phyloP scores from a whole-genome alignment of 64 coral and sea anemone species.

The Orbicella faveolata region DNA sequence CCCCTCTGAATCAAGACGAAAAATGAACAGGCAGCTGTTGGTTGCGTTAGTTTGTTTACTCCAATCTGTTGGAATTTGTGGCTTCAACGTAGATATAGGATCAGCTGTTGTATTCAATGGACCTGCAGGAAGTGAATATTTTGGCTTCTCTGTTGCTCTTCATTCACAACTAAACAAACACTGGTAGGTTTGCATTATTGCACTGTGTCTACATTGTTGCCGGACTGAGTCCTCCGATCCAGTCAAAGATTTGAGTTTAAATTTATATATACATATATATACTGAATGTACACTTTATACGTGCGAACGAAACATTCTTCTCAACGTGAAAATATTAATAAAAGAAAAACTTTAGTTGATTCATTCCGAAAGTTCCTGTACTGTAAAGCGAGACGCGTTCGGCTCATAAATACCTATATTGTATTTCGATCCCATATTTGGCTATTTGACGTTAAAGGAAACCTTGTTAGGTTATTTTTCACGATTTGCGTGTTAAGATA shows the following conservation, averaged over 20 bases:
- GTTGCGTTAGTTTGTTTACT: neutral
- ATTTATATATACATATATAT: too few relatives aligned
- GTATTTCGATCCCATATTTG: too few relatives aligned
- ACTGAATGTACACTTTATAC: too few relatives aligned
- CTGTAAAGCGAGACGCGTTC: neutral
- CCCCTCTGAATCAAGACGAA: neutral
- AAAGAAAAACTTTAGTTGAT: neutral
- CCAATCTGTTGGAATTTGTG: neutral
- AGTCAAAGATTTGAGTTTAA: too few relatives aligned
- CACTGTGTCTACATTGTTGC: too few relatives aligned
- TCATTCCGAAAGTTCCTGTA: neutral
- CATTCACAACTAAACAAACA: conserved; percentile 6
- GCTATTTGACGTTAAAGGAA: too few relatives aligned
- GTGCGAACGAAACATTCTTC: too few relatives aligned
- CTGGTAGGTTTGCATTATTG: conserved; percentile 35
- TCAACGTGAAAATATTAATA: neutral
- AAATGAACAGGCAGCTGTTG: neutral
- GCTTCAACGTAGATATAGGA: conserved; percentile 21
- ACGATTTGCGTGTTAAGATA: neutral
- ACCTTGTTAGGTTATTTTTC: neutral
- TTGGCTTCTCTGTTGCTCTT: conserved; percentile 63
- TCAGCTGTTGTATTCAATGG: neutral
- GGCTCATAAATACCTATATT: neutral
- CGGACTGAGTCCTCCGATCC: too few relatives aligned
- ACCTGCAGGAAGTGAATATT: conserved; percentile 13